A percentile compares a stretch with the other conserved stretches of the same genome.
These are phyloP conservation scores for Coboldia fuscipes DNA, from an alignment of 1,140 invertebrate species.

Conservation along the genomic window DNA sequence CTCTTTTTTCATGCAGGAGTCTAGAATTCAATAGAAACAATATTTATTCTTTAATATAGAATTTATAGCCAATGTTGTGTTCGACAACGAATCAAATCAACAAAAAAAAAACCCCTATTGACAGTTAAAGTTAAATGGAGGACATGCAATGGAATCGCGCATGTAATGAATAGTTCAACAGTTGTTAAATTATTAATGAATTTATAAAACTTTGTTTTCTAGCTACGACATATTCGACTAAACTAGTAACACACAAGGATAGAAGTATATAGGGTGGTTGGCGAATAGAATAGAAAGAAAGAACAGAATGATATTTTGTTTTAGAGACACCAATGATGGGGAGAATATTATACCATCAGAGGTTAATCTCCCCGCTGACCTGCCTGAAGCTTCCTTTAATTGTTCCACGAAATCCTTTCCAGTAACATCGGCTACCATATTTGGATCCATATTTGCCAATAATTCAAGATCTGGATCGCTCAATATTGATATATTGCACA, in stretches of 20 bases:
- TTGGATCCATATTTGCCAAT: constrained; percentile 66
- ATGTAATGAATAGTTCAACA: too few species aligned
- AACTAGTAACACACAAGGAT: not conserved
- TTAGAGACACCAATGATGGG: constrained; percentile 7
- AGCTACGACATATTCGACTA: too few species aligned
- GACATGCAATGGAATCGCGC: not conserved
- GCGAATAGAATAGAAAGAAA: not conserved
- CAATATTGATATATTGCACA: constrained; percentile 58
- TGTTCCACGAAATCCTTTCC: constrained; percentile 63
- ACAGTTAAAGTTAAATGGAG: not conserved
- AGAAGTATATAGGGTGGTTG: not conserved
- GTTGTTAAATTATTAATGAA: too few species aligned
- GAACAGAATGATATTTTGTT: constrained; percentile 2
- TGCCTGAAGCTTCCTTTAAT: constrained; percentile 59
- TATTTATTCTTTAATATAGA: not conserved
- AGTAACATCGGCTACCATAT: constrained; percentile 55
- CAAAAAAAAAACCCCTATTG: not conserved
- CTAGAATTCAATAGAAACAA: constrained; percentile 14
- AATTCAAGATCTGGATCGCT: constrained; percentile 58
- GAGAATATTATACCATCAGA: not conserved
- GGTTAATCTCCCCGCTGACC: constrained; percentile 23
- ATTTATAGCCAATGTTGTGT: not conserved
- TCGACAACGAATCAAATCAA: not conserved
- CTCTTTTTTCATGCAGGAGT: constrained; percentile 51
- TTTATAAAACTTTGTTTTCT: too few species aligned